These are phyloP conservation scores for Nycticorax nycticorax DNA, from an alignment of 2,113 vertebrate genomes.

Conservation along the genomic window DNA sequence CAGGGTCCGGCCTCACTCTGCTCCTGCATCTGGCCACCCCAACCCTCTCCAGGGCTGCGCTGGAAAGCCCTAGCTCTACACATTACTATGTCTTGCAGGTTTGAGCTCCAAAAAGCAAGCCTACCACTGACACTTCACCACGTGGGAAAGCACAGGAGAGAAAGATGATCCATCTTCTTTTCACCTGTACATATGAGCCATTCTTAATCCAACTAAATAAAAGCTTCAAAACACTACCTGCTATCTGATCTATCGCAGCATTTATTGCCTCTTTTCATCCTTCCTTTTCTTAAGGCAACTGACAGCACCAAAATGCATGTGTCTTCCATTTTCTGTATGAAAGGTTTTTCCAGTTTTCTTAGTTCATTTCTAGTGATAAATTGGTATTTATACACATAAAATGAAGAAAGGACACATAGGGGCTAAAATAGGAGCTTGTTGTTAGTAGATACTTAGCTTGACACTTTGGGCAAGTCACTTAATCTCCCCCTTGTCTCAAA, in stretches of 20 bases:
- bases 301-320: background rate
- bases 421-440: background rate
- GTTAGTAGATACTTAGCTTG: background rate
- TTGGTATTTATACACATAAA: background rate
- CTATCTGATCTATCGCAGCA: background rate
- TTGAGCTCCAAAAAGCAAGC: background rate
- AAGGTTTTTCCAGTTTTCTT: background rate
- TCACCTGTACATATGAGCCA: background rate
- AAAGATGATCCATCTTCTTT: background rate
- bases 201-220: background rate
- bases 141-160: background rate
- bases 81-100: background rate
- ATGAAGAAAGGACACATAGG: background rate
- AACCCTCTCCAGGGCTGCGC: no score
- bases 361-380: background rate
- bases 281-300: background rate
- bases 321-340: background rate
- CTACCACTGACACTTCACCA: background rate
- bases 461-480: background rate
- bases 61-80: background rate
- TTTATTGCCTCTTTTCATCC: background rate
- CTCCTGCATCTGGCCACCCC: fast-evolving
- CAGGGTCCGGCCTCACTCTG: fast-evolving
- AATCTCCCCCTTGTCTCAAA: background rate
- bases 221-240: background rate